These are phyloP conservation scores for Myotis davidii DNA, from an alignment of 2,113 vertebrate species.

Conservation along the genomic window DNA sequence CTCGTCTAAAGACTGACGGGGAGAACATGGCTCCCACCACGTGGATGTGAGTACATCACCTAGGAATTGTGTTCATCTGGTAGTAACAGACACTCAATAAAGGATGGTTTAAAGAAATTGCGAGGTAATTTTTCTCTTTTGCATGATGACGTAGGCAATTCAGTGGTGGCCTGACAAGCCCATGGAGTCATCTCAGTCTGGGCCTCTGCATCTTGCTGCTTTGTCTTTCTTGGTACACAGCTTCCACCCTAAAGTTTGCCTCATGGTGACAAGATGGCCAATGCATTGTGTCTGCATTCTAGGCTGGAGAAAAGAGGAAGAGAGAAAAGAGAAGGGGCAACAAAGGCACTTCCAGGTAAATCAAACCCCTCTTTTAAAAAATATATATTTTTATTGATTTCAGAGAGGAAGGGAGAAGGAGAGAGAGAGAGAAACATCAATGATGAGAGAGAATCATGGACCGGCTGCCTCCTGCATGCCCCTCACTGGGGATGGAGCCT, in stretches of 20 bases:
- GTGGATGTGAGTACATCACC: neutral
- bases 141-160: neutral
- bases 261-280: neutral
- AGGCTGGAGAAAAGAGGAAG: neutral
- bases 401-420: too few species aligned
- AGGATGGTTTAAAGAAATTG: neutral
- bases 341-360: neutral
- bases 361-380: neutral
- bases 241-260: conserved; percentile 8
- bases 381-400: too few species aligned
- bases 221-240: neutral
- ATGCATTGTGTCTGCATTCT: neutral
- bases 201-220: neutral
- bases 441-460: too few species aligned
- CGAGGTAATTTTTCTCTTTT: conserved; percentile 6
- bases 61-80: conserved; percentile 15
- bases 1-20: neutral
- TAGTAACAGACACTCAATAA: neutral
- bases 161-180: neutral
- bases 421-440: too few species aligned
- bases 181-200: neutral
- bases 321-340: neutral
- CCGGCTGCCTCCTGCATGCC: too few species aligned
- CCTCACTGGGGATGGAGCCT: too few species aligned
- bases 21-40: neutral